Base-by-base conservation (phyloP, 2,888 invertebrate species). In the Drosophila lacicola region DNA sequence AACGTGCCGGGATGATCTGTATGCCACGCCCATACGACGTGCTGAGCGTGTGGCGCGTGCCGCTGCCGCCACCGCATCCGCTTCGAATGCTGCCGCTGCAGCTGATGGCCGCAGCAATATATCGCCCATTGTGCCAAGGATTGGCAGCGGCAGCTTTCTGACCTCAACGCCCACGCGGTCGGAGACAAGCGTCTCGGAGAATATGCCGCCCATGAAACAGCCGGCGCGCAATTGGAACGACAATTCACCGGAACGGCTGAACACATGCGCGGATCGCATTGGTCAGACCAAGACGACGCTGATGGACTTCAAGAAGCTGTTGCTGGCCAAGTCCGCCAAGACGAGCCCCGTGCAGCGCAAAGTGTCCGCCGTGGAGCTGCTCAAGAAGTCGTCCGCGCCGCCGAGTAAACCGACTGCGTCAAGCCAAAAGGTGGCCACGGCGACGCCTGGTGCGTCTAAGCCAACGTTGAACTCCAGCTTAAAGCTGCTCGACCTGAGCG, bases 221-320 rank as follows among this genome's bases (percentile, higher is more conserved):
- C 89, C 90, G 2, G 51, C 87, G 14, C 89, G 90, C 25, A 82
- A 90, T 34, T 91, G 91, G 89, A 82, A 70, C 63, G 86, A 90
- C 19, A 85, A 89, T 34, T 84, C 90, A 3, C 91, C 93, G 69
- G 87, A 91, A 90, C 90, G 81, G 63, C 92, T 66, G 88, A 93
- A 89, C 79, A 94, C 94, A 25, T 95, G 95, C 80, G 95, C 94
- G 6, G 95, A 95, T 91, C 93, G 95, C 72, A 94, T 94, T 81
- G 95, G 95, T 0, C 92, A 94, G 2, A 94, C 95, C 65, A 95
- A 96, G 88, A 97, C 97, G 0, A 96, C 96, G 2, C 94, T 97
- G 69, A 93, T 96, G 89, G 97, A 97, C 92, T 97, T 97, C 91
- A 97, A 97, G 91, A 95, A 95, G 86, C 93, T 97, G 13, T 93